Evolutionary conservation across 2,113 vertebrate species (phyloP), one percentile per base, ranked within the genome.

Genomic region (Hemibagrus wyckioides): DNA sequence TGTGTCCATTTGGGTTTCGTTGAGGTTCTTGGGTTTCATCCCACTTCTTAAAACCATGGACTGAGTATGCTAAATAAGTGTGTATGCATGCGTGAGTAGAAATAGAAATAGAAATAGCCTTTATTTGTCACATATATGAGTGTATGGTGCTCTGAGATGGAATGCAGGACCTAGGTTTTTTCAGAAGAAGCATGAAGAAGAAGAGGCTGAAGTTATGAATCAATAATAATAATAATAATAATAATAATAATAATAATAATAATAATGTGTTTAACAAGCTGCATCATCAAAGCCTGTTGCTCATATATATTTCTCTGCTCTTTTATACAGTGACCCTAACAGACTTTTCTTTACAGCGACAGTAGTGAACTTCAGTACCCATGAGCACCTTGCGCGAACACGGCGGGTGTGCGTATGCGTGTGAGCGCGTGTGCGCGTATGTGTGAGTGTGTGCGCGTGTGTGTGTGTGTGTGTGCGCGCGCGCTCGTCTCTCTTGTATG

Each of bases 401-500:
- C 69, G 89, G 56, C 48, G 80, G 33, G 84, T n/a, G 85, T 76
- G 79, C 13, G 77, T 59, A 82, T 63, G 39, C 19, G 63, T 10
- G 25, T 10, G 25, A 61, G 33, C 33, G 59, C 25, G 44, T 8
- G 44, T 7, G 44, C 44, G 44, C 44, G 44, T 48, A 8, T n/a
- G n/a, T n/a, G n/a, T n/a, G n/a, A n/a, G 67, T 17, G 13, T 7
- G 30, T 19, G 25, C 1, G 59, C 8, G 65, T 11, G 30, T 0
- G 67, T 8, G 67, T 3, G 71, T 3, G 23, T 28, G 69, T 6
- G 23, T 15, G 25, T 2, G 50, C 19, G 77, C 39, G 73, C 33
- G 50, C 30, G 33, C 59, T 73, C 41, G 61, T 76, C 14, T 90
- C 86, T 92, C 93, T 92, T 94, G 93, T 92, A 91, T 85, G 76